Evolutionary conservation across 2,113 vertebrate genomes (phyloP), one percentile per base, ranked within the genome.

Genomic region (Oreochromis aureus): DNA sequence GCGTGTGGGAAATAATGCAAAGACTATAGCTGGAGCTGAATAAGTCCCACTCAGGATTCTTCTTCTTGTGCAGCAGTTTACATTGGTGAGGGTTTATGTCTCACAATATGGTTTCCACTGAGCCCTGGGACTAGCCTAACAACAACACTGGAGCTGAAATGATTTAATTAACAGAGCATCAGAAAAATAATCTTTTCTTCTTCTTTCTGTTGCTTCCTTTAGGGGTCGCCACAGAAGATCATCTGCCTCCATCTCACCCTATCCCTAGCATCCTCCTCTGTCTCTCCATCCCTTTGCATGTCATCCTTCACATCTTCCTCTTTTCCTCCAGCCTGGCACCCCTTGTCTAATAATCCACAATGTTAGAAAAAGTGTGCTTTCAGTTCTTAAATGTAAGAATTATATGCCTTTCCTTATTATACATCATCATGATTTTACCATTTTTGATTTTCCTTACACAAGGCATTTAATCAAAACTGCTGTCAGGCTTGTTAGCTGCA

Each of bases 1-100:
- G 32, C 73, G 3, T 55, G 66, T 54, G 89, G 73, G 76, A 86
- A 88, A 82, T 90, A 89, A 89, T 85, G 69, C 76, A 85, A 89
- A 83, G 46, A 55, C 24, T 76, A 27, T 36, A 39, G 22, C 46
- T 56, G 22, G 53, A 69, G 84, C 32, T 58, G 36, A 46, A 11
- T 32, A 63, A 86, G 90, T 78, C 73, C 76, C 27, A 78, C 46
- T 66, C n/a, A 19, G 51, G 83, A 73, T 86, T 55, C 76, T 30
- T 66, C 48, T 53, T 32, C 30, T 39, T 80, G 18, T 76, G 55
- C 51, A 66, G 39, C 10, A 54, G n/a, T 76, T 85, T 27, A 58
- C 13, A 46, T 82, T 69, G 53, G 58, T 58, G 10, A 69, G 16
- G 36, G 54, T 80, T 89, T 80, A 58, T 82, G 41, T 44, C 24